Evolutionary conservation across 2,888 invertebrate species (phyloP).

Genomic region (Helleia helle): DNA sequence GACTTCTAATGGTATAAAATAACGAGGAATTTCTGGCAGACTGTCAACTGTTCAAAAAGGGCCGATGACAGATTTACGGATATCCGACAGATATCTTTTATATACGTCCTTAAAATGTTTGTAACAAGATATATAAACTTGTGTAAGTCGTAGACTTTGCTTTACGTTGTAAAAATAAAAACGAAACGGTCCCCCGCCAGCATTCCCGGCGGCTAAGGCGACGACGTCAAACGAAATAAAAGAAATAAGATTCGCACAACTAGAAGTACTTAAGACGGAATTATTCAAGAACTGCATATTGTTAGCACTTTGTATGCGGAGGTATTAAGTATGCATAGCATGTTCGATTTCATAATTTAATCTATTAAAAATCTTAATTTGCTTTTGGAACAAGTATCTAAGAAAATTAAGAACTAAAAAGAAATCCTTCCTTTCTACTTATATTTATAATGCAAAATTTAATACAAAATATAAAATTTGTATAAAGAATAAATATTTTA

Average conservation of each 20-base stretch:
- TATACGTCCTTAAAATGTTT: neutral
- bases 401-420: too few species aligned
- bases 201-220: conserved; percentile 44
- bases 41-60: too few species aligned
- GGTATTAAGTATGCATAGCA: conserved; percentile 4
- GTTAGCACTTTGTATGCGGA: conserved; percentile 32
- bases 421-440: too few species aligned
- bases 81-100: too few species aligned
- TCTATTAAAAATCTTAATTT: too few species aligned
- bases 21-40: too few species aligned
- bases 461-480: too few species aligned
- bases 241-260: conserved; percentile 46
- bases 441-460: too few species aligned
- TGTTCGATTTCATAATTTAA: conserved; percentile 1
- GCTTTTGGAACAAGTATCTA: too few species aligned
- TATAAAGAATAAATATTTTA: too few species aligned
- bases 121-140: neutral
- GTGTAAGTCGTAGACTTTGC: conserved; percentile 44
- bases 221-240: conserved; percentile 45
- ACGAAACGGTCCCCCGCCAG: conserved; percentile 37
- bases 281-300: conserved; percentile 47
- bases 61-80: too few species aligned
- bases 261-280: conserved; percentile 47
- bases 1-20: too few species aligned
- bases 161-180: conserved; percentile 49